Base-by-base conservation (phyloP, 2,113 vertebrate genomes). In the Procavia capensis region DNA sequence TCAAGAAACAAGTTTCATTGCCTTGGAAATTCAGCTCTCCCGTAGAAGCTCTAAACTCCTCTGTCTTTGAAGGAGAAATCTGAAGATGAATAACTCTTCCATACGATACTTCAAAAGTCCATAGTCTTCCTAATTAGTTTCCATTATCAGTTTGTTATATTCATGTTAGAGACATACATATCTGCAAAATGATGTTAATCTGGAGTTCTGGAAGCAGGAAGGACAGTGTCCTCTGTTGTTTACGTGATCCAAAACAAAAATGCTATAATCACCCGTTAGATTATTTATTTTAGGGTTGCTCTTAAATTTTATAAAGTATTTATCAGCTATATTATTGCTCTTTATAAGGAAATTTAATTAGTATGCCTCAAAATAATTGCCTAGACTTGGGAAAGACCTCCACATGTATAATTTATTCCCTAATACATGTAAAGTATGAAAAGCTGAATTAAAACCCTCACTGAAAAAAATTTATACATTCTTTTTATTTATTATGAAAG, bases 171-270 rank as follows among this genome's bases (percentile, higher is more conserved):
- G 66, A 75, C 54, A 74, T 2, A 84, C 39, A 6, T 85, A 64
- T 90, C 47, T 97, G 16, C 57, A n/a, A 88, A 90, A 88, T 47
- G 45, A 61, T 64, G n/a, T 81, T 88, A 95, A 59, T 72, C 59
- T n/a, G 13, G 9, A 80, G 13, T 87, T 70, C 57, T 85, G 27
- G 17, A 16, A 24, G n/a, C 16, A 54, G 34, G 25, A 93, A 76
- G 31, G 61, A 82, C 27, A 85, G 88, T 78, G 36, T 24, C 41
- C 43, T 90, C 39, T 90, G 61, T 81, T 31, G 45, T 61, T 92
- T 92, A 57, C n/a, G 70, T 81, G 20, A 87, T 54, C 4, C 63
- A 17, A 96, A 88, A 80, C 27, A 79, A 93, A 95, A 94, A 81
- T 80, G 84, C 47, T 50, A 66, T 82, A 16, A 59, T 57, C 14